phyloP scores from a whole-genome alignment of 2,888 invertebrate genomes.

The Chaitophorus viminalis region DNA sequence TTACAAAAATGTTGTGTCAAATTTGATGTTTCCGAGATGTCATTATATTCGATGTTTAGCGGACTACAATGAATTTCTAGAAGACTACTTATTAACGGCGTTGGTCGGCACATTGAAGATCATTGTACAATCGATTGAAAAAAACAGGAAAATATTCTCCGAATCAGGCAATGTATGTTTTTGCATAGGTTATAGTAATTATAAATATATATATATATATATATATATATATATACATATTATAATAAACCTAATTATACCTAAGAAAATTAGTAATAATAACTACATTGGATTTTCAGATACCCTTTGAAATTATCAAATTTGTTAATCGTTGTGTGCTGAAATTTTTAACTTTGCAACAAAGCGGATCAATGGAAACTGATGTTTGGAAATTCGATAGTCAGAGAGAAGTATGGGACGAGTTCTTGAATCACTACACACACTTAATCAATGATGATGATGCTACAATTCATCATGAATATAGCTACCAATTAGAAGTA shows the following conservation, averaged over 20 bases:
- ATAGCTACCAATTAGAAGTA: conserved; percentile 47
- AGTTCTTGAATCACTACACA: conserved; percentile 39
- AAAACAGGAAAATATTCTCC: conserved; percentile 69
- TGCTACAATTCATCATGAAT: neutral
- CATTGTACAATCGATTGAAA: conserved; percentile 73
- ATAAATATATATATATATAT: too few relatives aligned
- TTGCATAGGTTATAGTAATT: neutral
- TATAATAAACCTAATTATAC: too few relatives aligned
- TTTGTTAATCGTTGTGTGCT: conserved; percentile 26
- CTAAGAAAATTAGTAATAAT: too few relatives aligned
- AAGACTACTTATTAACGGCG: conserved; percentile 89
- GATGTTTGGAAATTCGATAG: conserved; percentile 29
- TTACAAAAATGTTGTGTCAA: neutral
- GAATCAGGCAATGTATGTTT: conserved; percentile 65
- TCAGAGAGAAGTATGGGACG: conserved; percentile 27
- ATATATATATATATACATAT: too few relatives aligned
- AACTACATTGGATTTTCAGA: neutral
- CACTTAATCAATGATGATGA: conserved; percentile 8
- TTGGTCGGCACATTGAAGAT: conserved; percentile 86
- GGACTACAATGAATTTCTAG: conserved; percentile 83
- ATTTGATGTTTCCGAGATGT: conserved; percentile 80
- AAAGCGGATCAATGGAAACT: neutral
- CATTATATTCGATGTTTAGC: conserved; percentile 85
- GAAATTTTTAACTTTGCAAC: neutral
- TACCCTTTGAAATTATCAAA: conserved; percentile 35